These are phyloP conservation scores for Sus cebifrons DNA, from an alignment of 2,797 vertebrate genomes.

Conservation along the genomic window DNA sequence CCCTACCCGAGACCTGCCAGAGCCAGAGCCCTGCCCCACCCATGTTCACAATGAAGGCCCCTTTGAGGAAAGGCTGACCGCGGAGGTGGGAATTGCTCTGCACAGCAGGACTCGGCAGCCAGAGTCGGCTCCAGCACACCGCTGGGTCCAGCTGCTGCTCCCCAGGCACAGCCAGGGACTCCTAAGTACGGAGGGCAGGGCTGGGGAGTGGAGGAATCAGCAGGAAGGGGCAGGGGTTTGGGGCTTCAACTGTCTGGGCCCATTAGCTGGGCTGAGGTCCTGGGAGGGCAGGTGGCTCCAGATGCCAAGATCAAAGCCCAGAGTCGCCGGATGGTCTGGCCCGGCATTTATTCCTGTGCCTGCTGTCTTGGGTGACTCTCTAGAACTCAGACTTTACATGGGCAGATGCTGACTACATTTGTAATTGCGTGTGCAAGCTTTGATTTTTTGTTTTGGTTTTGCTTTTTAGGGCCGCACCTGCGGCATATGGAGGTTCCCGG, in stretches of 20 bases:
- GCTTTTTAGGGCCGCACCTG: too few species aligned
- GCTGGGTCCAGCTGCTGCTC: not conserved
- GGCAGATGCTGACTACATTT: not conserved
- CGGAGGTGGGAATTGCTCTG: not conserved
- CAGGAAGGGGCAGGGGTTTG: not conserved
- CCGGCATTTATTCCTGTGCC: not conserved
- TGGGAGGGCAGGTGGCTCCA: not conserved
- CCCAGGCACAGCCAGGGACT: not conserved
- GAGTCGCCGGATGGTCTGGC: not conserved
- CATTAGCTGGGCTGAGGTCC: not conserved
- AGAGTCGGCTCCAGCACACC: not conserved
- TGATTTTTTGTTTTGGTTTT: not conserved
- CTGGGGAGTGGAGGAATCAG: not conserved
- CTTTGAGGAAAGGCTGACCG: not conserved
- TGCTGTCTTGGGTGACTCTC: slow-evolving; percentile 12
- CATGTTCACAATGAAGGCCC: not conserved
- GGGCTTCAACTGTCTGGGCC: not conserved
- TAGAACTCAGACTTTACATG: not conserved
- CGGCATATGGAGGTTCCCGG: too few species aligned
- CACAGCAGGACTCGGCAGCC: not conserved
- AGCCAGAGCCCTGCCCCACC: not conserved
- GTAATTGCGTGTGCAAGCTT: not conserved
- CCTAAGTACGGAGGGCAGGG: not conserved
- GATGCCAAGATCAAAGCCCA: not conserved
- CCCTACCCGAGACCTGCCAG: not conserved